phyloP scores from a whole-genome alignment of 2,797 vertebrate species.

The Acanthurus lineatus region DNA sequence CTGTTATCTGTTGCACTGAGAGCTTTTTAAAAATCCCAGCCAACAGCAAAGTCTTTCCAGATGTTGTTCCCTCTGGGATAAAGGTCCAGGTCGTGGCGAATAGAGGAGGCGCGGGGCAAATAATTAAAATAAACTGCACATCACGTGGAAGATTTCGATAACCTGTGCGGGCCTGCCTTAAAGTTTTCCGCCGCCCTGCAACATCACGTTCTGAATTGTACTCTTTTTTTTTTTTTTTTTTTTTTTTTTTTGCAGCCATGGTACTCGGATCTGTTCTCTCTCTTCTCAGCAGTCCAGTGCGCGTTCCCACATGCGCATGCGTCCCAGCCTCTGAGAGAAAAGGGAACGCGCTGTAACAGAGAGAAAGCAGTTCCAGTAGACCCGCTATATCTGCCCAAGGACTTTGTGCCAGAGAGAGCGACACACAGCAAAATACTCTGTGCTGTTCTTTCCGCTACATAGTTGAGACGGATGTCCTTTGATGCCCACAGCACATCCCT shows the following conservation, averaged over 20 bases:
- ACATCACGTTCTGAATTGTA: conserved; percentile 25
- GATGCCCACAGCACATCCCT: conserved; percentile 2
- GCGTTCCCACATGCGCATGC: conserved; percentile 67
- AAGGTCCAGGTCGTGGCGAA: conserved; percentile 24
- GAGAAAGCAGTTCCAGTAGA: conserved; percentile 21
- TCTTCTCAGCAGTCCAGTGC: conserved; percentile 5
- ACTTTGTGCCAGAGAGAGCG: background rate
- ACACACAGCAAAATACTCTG: background rate
- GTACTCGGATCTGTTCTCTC: conserved; percentile 15
- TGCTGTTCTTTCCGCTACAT: background rate
- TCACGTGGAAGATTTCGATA: background rate
- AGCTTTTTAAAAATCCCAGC: conserved; percentile 2
- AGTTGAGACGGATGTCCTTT: conserved; percentile 10
- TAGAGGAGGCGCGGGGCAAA: background rate
- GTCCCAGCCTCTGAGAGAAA: background rate
- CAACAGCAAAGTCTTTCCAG: conserved; percentile 52
- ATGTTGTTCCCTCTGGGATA: conserved; percentile 45
- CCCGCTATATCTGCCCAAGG: conserved; percentile 10
- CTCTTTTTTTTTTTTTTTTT: no score
- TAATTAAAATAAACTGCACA: background rate
- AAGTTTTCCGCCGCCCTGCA: background rate
- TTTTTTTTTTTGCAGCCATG: background rate
- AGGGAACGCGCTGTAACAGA: conserved; percentile 42
- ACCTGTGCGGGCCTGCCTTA: background rate
- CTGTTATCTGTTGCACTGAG: conserved; percentile 20